Conservation (phyloP, 2,113 vertebrate genomes). For the Hypomesus transpacificus region DNA sequence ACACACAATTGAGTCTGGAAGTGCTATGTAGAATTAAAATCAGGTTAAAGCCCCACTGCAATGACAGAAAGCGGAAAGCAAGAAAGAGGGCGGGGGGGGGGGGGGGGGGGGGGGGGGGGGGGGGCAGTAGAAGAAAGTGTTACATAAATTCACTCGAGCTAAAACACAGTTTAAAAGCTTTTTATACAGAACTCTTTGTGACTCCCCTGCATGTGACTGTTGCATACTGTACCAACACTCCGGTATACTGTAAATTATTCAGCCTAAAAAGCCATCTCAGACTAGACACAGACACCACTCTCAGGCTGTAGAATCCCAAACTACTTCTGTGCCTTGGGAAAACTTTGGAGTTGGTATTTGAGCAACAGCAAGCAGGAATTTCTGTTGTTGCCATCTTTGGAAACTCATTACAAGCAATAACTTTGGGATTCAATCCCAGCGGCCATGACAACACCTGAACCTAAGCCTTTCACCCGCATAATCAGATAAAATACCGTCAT, state of each 20-base stretch:
- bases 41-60: neutral
- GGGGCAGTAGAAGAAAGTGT: neutral
- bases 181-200: neutral
- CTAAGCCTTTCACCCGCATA: neutral
- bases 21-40: slow-evolving; percentile 28
- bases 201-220: neutral
- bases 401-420: neutral
- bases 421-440: neutral
- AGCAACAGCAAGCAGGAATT: neutral
- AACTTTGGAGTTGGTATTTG: neutral
- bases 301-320: neutral
- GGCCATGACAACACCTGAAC: neutral
- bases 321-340: neutral
- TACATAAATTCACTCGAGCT: neutral
- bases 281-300: neutral
- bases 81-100: neutral
- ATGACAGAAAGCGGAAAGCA: neutral
- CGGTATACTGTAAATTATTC: slow-evolving; percentile 11
- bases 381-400: neutral
- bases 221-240: neutral
- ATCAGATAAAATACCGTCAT: slow-evolving; percentile 10
- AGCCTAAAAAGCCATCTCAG: neutral
- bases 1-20: neutral
- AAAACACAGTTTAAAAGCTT: neutral
- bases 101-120: neutral